phyloP scores from a whole-genome alignment of 2,888 invertebrate species.

The Teleogryllus oceanicus region DNA sequence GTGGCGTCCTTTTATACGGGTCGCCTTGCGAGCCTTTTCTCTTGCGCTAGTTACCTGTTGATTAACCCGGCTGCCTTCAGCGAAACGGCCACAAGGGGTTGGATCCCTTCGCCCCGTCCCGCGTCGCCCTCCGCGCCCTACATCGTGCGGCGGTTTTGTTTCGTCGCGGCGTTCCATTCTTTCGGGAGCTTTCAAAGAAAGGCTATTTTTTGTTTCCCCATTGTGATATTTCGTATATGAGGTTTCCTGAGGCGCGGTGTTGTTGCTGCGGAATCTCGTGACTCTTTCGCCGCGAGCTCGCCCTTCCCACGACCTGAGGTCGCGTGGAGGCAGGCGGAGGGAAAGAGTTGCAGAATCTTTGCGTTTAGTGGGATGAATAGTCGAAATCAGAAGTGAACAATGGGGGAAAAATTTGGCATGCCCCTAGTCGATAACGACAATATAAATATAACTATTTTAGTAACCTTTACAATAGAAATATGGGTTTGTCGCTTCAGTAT shows the following conservation, averaged over 20 bases:
- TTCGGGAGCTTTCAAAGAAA: background rate
- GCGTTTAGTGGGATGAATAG: too few relatives aligned
- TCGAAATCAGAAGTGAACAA: too few relatives aligned
- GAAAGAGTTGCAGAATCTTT: background rate
- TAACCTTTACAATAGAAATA: too few relatives aligned
- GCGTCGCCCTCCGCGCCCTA: background rate
- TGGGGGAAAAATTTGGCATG: too few relatives aligned
- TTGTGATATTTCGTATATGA: background rate
- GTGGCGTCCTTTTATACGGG: background rate
- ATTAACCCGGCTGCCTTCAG: background rate
- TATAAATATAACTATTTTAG: too few relatives aligned
- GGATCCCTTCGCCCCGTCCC: background rate
- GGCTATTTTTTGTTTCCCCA: background rate
- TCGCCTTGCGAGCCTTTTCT: background rate
- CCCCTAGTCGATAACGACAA: too few relatives aligned
- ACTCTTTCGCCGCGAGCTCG: background rate
- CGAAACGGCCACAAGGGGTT: background rate
- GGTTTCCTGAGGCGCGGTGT: background rate
- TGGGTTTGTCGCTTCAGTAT: too few relatives aligned
- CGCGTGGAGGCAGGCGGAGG: background rate
- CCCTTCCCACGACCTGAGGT: background rate
- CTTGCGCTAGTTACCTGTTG: background rate
- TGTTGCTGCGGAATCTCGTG: background rate
- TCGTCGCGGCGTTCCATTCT: slow-evolving; percentile 5
- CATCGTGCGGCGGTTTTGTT: background rate